phyloP scores from a whole-genome alignment of 1,140 invertebrate species.

The Stegodyphus dumicola region DNA sequence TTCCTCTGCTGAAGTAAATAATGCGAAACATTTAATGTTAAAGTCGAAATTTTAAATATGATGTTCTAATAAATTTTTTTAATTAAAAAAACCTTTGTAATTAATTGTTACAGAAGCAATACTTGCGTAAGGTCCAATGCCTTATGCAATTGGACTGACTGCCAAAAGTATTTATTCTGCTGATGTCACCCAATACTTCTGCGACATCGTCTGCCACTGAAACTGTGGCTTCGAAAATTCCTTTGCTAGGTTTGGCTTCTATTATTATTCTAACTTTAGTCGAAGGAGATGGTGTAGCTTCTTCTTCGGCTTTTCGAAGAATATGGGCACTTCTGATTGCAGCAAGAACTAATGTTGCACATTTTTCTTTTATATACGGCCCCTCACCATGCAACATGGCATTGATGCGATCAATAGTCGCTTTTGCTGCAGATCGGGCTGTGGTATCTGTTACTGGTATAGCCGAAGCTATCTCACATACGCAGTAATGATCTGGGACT shows the following conservation, averaged over 20 bases:
- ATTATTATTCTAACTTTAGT: constrained; percentile 30
- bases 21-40: too few relatives aligned
- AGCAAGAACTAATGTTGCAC: not conserved
- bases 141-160: constrained; percentile 81
- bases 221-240: constrained; percentile 37
- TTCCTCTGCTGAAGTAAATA: too few relatives aligned
- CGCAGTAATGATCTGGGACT: constrained; percentile 85
- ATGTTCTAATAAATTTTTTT: too few relatives aligned
- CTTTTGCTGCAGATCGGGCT: constrained; percentile 20
- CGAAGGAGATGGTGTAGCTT: too few relatives aligned
- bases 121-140: constrained; percentile 76
- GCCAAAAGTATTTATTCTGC: constrained; percentile 88
- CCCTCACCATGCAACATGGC: not conserved
- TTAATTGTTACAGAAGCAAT: constrained; percentile 75
- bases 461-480: constrained; percentile 71
- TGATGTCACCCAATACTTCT: constrained; percentile 82
- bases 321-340: not conserved
- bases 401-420: constrained; percentile 26
- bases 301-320: not conserved
- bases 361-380: not conserved
- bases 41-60: too few relatives aligned
- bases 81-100: too few relatives aligned
- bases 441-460: not conserved
- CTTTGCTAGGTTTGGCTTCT: constrained; percentile 38
- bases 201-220: not conserved